Evolutionary conservation across 2,797 vertebrate genomes (phyloP).

Genomic region (Hozukius guyotensis): DNA sequence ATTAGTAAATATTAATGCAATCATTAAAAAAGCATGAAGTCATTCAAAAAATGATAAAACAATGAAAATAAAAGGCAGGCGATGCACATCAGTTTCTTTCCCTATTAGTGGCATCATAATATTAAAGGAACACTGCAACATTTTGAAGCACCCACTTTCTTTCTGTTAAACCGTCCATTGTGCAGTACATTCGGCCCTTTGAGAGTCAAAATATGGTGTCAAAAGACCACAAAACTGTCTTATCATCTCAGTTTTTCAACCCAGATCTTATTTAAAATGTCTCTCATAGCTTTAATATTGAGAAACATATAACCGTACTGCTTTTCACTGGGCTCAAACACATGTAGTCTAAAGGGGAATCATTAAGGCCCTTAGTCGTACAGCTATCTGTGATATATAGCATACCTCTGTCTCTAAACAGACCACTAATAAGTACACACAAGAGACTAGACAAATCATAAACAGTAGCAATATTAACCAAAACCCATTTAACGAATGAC

Average conservation of each 20-base stretch:
- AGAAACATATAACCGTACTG: background rate
- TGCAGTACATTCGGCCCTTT: rapidly evolving
- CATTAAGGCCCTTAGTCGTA: background rate
- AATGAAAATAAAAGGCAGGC: background rate
- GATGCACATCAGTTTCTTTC: background rate
- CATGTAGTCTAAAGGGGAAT: background rate
- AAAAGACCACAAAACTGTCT: background rate
- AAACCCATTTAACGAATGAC: background rate
- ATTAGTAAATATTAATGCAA: background rate
- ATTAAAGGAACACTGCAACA: background rate
- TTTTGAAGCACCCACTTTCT: background rate
- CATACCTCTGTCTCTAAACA: background rate
- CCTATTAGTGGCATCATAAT: background rate
- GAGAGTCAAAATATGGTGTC: background rate
- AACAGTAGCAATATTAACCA: background rate
- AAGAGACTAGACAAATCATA: background rate
- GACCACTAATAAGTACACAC: background rate
- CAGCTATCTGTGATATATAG: background rate
- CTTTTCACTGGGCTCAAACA: background rate
- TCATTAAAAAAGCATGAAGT: background rate
- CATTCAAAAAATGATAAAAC: background rate
- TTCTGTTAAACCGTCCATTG: background rate
- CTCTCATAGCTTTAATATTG: background rate
- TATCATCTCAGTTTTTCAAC: background rate
- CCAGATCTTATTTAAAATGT: background rate